These are phyloP conservation scores for Achlya flavicornis DNA, from an alignment of 2,888 invertebrate genomes.

Conservation along the genomic window DNA sequence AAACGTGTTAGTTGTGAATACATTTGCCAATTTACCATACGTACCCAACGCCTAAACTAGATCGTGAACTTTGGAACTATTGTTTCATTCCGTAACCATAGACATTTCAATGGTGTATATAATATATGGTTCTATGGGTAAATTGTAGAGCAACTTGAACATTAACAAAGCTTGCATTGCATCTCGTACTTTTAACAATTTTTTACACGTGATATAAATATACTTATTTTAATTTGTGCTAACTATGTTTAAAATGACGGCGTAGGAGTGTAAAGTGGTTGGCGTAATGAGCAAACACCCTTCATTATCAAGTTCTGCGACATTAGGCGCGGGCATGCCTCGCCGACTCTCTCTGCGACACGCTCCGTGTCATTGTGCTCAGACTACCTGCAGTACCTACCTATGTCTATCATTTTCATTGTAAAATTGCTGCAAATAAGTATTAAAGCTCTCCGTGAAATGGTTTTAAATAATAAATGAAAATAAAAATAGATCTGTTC, in stretches of 20 bases:
- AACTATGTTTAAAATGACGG: constrained; percentile 27
- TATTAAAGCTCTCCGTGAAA: too few species aligned
- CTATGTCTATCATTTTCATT: neutral
- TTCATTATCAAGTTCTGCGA: constrained; percentile 54
- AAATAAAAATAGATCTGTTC: too few species aligned
- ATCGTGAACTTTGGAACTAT: constrained; percentile 60
- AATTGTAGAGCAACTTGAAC: neutral
- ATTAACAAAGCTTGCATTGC: too few species aligned
- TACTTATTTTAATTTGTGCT: neutral
- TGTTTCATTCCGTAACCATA: constrained; percentile 49
- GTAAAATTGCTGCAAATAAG: too few species aligned
- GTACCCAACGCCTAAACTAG: constrained; percentile 56
- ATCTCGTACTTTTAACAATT: too few species aligned
- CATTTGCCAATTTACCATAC: constrained; percentile 66
- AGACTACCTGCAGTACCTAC: constrained; percentile 1
- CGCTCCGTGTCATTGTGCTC: constrained; percentile 20
- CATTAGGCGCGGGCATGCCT: constrained; percentile 51
- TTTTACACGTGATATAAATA: neutral
- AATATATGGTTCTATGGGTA: neutral
- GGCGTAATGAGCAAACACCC: constrained; percentile 50
- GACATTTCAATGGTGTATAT: neutral
- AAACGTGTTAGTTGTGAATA: constrained; percentile 69
- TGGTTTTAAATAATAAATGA: too few species aligned
- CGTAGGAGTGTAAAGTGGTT: constrained; percentile 39
- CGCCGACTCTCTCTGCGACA: constrained; percentile 30